These are phyloP conservation scores for Phainopepla nitens DNA, from an alignment of 2,113 vertebrate genomes.

Conservation along the genomic window DNA sequence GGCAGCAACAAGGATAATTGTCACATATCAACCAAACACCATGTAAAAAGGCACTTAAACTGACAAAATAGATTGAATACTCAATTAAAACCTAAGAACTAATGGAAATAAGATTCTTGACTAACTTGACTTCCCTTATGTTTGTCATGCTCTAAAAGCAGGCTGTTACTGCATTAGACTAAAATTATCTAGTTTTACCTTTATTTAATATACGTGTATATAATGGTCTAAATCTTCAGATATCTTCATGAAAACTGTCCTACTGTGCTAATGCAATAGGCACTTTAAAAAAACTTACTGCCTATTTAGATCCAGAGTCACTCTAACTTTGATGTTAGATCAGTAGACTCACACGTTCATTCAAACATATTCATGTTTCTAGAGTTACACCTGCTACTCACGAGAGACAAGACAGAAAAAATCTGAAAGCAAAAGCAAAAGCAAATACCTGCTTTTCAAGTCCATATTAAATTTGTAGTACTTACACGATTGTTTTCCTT, in stretches of 20 bases:
- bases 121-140: neutral
- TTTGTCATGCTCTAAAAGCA: neutral
- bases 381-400: neutral
- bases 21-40: neutral
- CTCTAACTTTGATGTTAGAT: neutral
- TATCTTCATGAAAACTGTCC: neutral
- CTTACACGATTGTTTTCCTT: neutral
- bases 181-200: neutral
- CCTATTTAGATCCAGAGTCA: neutral
- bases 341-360: fast-evolving
- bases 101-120: neutral
- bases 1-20: neutral
- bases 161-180: neutral
- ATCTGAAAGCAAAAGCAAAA: neutral
- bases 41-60: neutral
- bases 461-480: neutral
- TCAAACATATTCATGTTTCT: neutral
- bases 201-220: neutral
- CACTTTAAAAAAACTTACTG: neutral
- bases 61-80: neutral
- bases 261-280: neutral
- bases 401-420: neutral
- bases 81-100: neutral
- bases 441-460: neutral
- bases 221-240: neutral